Evolutionary conservation across 2,888 invertebrate genomes (phyloP).

Genomic region (Magallana nippona): DNA sequence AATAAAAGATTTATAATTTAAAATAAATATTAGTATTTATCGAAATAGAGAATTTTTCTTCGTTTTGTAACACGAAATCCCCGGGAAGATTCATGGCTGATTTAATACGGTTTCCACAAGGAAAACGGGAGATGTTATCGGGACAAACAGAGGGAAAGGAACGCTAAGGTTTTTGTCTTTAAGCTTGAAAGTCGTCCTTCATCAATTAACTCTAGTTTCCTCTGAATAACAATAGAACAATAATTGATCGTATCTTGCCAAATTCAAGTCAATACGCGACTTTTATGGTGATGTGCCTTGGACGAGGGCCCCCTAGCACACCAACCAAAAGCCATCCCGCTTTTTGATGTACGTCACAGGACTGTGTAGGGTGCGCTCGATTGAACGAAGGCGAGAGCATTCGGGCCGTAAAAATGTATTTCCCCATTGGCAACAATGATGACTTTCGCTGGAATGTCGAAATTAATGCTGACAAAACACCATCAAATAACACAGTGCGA

Average conservation of each 20-base stretch:
- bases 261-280: constrained; percentile 38
- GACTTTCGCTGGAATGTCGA: constrained; percentile 37
- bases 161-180: constrained; percentile 26
- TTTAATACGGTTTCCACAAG: background rate
- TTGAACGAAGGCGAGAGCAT: constrained; percentile 21
- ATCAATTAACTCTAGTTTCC: constrained; percentile 27
- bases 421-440: constrained; percentile 29
- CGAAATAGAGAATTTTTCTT: background rate
- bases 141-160: background rate
- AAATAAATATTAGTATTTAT: background rate
- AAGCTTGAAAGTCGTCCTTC: constrained; percentile 42
- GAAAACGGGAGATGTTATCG: background rate
- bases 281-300: constrained; percentile 41
- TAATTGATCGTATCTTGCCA: constrained; percentile 28
- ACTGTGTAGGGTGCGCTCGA: constrained; percentile 34
- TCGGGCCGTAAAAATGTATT: constrained; percentile 26
- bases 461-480: constrained; percentile 35
- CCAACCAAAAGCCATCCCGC: constrained; percentile 23
- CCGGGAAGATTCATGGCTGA: too few species aligned
- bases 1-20: too few species aligned
- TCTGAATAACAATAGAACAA: constrained; percentile 38
- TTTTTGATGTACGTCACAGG: constrained; percentile 36
- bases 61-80: background rate
- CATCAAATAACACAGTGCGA: constrained; percentile 16
- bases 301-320: constrained; percentile 36